Conservation (phyloP, 2,113 vertebrate genomes). For the Neopipo cinnamomea region DNA sequence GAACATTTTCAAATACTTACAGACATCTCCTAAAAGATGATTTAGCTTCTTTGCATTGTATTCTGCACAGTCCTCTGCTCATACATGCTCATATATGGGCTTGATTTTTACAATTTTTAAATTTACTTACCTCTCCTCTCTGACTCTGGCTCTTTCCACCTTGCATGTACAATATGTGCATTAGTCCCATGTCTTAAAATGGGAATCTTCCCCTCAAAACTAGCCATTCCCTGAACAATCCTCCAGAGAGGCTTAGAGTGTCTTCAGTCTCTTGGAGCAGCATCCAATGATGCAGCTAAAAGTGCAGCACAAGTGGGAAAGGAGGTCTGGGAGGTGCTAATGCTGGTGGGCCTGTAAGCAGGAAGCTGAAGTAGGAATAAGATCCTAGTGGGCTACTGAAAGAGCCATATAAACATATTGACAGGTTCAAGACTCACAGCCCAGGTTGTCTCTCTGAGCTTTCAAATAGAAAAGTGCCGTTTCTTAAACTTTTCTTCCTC, state of each 20-base stretch:
- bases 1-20: background rate
- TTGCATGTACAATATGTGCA: background rate
- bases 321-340: background rate
- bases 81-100: background rate
- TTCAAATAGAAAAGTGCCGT: background rate
- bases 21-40: background rate
- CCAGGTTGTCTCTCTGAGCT: background rate
- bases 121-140: background rate
- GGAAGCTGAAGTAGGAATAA: background rate
- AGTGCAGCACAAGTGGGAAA: background rate
- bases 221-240: background rate
- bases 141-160: background rate
- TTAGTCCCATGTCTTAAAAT: background rate
- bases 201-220: background rate
- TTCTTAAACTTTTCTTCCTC: background rate
- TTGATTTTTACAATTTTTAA: background rate
- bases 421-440: background rate
- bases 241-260: background rate
- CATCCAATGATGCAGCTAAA: background rate
- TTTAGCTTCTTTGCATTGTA: background rate
- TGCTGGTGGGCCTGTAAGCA: background rate
- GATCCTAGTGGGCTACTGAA: background rate
- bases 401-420: background rate
- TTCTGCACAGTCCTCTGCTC: background rate
- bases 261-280: background rate